phyloP scores from a whole-genome alignment of 1,140 invertebrate genomes.

The Lerema accius region DNA sequence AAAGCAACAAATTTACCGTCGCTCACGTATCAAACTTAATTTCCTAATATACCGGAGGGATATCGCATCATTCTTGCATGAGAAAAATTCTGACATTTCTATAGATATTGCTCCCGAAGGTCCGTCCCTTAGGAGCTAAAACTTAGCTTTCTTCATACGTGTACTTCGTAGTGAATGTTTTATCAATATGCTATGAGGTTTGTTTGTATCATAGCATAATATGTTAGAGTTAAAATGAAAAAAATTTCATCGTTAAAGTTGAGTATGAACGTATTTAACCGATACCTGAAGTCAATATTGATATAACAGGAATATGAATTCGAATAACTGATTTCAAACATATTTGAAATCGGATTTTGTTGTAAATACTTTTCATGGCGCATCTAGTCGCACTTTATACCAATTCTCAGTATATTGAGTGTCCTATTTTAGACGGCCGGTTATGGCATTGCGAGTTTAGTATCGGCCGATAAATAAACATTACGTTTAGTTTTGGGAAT shows the following conservation, averaged over 20 bases:
- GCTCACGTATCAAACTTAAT: not conserved
- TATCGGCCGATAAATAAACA: constrained; percentile 56
- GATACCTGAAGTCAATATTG: no score
- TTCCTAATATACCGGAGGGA: not conserved
- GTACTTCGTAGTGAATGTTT: not conserved
- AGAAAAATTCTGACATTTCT: not conserved
- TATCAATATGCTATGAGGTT: not conserved
- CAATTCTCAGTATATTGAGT: constrained; percentile 26
- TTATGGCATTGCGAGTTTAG: constrained; percentile 58
- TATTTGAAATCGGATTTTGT: no score
- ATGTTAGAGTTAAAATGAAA: no score
- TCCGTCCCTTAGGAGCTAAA: not conserved
- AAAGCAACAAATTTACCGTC: not conserved
- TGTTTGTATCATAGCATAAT: no score
- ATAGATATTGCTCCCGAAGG: not conserved
- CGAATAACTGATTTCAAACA: no score
- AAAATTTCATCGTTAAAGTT: no score
- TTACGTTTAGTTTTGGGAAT: constrained; percentile 15
- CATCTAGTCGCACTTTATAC: constrained; percentile 19
- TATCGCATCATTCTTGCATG: not conserved
- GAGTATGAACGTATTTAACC: no score
- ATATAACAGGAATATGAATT: no score
- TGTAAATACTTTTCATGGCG: constrained; percentile 10
- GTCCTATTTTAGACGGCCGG: constrained; percentile 51
- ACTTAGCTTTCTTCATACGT: not conserved